Base-by-base conservation (phyloP, 2,113 vertebrate genomes). In the Onychostruthus taczanowskii region DNA sequence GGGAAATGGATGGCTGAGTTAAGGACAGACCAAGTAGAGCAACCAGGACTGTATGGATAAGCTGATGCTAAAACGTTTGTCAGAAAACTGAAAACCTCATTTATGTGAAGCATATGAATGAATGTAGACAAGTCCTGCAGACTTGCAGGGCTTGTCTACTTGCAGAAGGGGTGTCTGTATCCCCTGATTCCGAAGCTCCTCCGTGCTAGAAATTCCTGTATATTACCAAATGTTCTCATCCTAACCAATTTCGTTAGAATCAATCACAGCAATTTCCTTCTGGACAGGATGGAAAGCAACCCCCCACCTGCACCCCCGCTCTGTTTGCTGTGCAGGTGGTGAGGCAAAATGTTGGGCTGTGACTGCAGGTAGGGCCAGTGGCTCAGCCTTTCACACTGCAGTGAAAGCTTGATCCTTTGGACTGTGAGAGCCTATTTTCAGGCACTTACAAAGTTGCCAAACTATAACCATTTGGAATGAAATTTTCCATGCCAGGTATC, bases 401-500 rank as follows among this genome's bases (percentile, higher is more conserved):
- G 9, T 18, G n/a, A 68, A 69, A 73, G 5, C 16, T 17, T 47
- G 30, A 68, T 85, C 41, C 17, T 33, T 83, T n/a, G 33, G 37
- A 20, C 28, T 90, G 39, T 50, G 56, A 68, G 76, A 84, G 52
- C 61, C 68, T 90, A 6, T 87, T 95, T 93, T 90, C 72, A 89
- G 90, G 47, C 1, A 0, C 47, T 81, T 67, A 59, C 1, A 63
- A 44, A 0, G 0, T 52, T 86, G 89, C 93, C 93, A 96, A 84
- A 84, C 13, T 94, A 81, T 93, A 97, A 93, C 89, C 39, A 72
- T 90, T 94, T 90, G 95, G 93, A 97, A 97, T 95, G 19, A 96
- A 94, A 89, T 93, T 93, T 95, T 97, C 91, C 94, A 67, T 96
- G 93, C 94, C 91, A 97, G 95, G 96, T 97, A 95, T 94, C 94